These are phyloP conservation scores for Ictalurus punctatus DNA, from an alignment of 2,113 vertebrate genomes.

Conservation along the genomic window DNA sequence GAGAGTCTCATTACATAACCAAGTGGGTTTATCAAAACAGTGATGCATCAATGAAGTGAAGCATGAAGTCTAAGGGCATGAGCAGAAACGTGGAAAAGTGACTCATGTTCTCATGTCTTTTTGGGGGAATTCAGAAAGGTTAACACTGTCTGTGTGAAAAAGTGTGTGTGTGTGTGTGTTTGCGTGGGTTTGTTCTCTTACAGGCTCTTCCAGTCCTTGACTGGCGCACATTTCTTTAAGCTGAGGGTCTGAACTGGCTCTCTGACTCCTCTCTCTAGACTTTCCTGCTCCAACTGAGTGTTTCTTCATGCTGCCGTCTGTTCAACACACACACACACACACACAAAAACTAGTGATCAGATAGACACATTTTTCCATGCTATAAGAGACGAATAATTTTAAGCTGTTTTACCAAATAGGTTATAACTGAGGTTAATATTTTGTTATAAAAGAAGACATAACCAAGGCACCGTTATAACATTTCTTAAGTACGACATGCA, in stretches of 20 bases:
- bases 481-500: not conserved
- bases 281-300: constrained; percentile 64
- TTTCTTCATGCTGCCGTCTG: constrained; percentile 79
- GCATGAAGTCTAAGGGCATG: not conserved
- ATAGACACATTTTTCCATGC: not conserved
- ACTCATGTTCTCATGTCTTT: not conserved
- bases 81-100: not conserved
- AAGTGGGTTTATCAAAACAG: not conserved
- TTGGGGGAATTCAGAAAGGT: not conserved
- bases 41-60: not conserved
- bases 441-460: not conserved
- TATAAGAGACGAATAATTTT: not conserved
- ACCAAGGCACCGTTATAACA: not conserved
- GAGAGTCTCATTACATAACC: not conserved
- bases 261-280: constrained; percentile 73
- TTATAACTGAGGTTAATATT: not conserved
- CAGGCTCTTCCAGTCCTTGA: constrained; percentile 65
- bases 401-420: not conserved
- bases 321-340: constrained; percentile 25
- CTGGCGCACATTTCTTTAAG: constrained; percentile 67
- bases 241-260: constrained; percentile 72
- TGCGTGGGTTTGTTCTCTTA: constrained; percentile 39
- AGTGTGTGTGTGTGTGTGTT: constrained; percentile 20
- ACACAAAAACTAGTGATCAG: constrained; percentile 6
- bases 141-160: not conserved